Percentiles rank a stretch among this genome's conserved stretches.
These are phyloP conservation scores for Anticlea derivata DNA, from an alignment of 2,888 invertebrate genomes.

Conservation along the genomic window DNA sequence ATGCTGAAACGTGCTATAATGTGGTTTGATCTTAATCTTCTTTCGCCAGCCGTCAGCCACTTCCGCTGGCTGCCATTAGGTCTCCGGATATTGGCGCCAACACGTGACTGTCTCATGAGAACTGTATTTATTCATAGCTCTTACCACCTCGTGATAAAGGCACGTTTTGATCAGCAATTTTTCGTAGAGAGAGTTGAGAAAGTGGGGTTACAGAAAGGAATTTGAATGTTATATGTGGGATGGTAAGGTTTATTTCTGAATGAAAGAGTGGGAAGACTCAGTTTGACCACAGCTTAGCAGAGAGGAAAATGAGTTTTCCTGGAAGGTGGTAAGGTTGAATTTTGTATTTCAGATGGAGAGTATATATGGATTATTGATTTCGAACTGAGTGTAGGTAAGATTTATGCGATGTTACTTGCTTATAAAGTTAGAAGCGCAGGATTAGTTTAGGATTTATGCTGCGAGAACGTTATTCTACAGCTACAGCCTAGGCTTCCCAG, in stretches of 20 bases:
- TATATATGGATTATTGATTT: conserved; percentile 26
- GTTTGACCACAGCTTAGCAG: neutral
- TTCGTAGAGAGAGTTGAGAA: neutral
- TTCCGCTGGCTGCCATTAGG: conserved; percentile 14
- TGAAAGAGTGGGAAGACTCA: neutral
- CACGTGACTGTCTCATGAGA: conserved; percentile 26
- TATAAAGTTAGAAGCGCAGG: conserved; percentile 28
- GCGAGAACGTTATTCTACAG: conserved; percentile 14
- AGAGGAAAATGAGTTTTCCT: conserved; percentile 2
- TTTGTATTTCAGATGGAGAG: neutral
- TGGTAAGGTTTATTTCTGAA: neutral
- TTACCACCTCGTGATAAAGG: conserved; percentile 10
- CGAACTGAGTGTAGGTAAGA: conserved; percentile 24
- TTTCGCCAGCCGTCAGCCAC: conserved; percentile 11
- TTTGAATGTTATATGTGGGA: neutral
- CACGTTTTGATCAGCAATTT: conserved; percentile 1
- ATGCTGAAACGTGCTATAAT: neutral
- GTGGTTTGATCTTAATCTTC: conserved; percentile 1
- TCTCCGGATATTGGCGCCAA: conserved; percentile 22
- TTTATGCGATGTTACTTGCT: conserved; percentile 29
- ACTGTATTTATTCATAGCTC: neutral
- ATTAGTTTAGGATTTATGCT: conserved; percentile 34
- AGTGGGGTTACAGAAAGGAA: neutral
- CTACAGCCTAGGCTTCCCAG: neutral
- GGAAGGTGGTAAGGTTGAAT: neutral